These are phyloP conservation scores for Encarsia formosa DNA, from an alignment of 2,888 invertebrate genomes.

Conservation along the genomic window DNA sequence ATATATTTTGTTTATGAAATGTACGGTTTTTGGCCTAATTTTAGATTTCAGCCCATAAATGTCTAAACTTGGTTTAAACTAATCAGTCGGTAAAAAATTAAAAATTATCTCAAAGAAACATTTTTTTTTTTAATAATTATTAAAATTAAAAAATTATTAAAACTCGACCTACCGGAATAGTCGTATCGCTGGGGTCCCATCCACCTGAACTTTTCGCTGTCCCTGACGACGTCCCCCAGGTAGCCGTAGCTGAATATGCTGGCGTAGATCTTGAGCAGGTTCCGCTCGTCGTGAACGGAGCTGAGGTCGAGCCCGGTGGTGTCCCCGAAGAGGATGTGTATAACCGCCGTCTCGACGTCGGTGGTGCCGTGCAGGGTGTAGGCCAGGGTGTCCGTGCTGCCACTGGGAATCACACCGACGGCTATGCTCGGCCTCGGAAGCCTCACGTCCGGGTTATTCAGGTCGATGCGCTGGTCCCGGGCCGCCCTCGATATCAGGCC, in stretches of 20 bases:
- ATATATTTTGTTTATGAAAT: too few relatives aligned
- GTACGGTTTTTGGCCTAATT: too few relatives aligned
- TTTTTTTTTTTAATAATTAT: too few relatives aligned
- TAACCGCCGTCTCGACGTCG: slow-evolving; percentile 74
- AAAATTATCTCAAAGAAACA: too few relatives aligned
- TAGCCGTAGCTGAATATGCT: slow-evolving; percentile 81
- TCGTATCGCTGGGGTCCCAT: slow-evolving; percentile 83
- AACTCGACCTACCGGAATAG: slow-evolving; percentile 59
- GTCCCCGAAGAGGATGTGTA: slow-evolving; percentile 77
- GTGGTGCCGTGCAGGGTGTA: slow-evolving; percentile 76
- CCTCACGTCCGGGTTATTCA: slow-evolving; percentile 54
- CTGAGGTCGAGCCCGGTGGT: slow-evolving; percentile 71
- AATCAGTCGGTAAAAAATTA: too few relatives aligned
- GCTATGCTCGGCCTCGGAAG: slow-evolving; percentile 55
- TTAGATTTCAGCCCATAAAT: too few relatives aligned
- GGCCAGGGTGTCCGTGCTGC: slow-evolving; percentile 75
- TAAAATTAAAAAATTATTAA: too few relatives aligned
- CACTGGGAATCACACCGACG: slow-evolving; percentile 70
- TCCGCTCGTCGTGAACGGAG: slow-evolving; percentile 62
- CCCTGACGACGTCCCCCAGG: slow-evolving; percentile 75
- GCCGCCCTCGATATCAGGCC: slow-evolving; percentile 63
- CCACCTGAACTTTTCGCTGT: slow-evolving; percentile 78
- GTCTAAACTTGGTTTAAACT: too few relatives aligned
- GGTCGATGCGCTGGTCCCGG: slow-evolving; percentile 55
- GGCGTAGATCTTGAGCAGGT: slow-evolving; percentile 65